These are phyloP conservation scores for Lingula anatina DNA, from an alignment of 2,888 invertebrate genomes.

Conservation along the genomic window DNA sequence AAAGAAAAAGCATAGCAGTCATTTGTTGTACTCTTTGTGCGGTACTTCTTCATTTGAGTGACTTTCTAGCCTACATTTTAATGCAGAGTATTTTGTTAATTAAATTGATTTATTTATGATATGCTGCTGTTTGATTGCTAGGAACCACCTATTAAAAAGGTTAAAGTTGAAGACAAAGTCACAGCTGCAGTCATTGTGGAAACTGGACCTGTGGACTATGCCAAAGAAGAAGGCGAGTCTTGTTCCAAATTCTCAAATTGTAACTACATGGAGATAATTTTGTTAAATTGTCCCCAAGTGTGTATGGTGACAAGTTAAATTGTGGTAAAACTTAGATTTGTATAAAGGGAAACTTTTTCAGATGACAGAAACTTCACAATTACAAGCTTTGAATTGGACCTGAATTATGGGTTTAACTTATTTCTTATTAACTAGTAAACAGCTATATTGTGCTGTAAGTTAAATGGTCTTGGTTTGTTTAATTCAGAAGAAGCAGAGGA, in stretches of 20 bases:
- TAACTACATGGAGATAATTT: background rate
- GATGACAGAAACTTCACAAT: too few species aligned
- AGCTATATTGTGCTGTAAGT: background rate
- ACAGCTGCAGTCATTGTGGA: slow-evolving; percentile 24
- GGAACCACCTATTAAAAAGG: slow-evolving; percentile 10
- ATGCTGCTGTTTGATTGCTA: too few species aligned
- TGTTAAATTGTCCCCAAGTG: too few species aligned
- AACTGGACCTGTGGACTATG: slow-evolving; percentile 33
- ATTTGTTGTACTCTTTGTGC: too few species aligned
- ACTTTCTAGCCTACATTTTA: too few species aligned
- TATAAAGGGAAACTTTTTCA: too few species aligned
- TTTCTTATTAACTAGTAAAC: too few species aligned
- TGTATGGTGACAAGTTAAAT: background rate
- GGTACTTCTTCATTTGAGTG: too few species aligned
- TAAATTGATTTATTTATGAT: too few species aligned
- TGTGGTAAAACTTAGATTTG: background rate
- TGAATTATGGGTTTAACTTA: too few species aligned
- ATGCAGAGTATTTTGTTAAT: slow-evolving; percentile 10
- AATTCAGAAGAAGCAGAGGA: slow-evolving; percentile 7
- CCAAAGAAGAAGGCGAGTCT: background rate
- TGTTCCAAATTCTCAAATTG: background rate
- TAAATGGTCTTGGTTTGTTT: slow-evolving; percentile 1
- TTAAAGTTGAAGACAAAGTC: slow-evolving; percentile 8
- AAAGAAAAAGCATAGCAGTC: too few species aligned
- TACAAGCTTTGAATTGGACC: too few species aligned